Base-by-base conservation (phyloP, 2,888 invertebrate species). In the Pollenia labialis region DNA sequence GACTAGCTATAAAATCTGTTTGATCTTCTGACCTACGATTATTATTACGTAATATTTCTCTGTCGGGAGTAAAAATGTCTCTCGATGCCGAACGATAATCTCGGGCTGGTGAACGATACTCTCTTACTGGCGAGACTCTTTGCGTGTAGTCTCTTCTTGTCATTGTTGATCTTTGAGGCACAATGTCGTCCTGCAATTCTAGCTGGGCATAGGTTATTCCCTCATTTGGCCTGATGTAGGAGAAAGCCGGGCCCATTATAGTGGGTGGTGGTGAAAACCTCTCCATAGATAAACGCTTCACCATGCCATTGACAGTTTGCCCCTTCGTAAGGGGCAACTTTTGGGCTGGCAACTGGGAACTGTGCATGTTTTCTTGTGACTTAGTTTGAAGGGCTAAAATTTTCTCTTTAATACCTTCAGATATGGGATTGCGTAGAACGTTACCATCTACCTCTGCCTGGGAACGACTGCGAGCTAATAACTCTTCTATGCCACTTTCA, bases 141-240 rank as follows among this genome's bases (percentile, higher is more conserved):
- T 64, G 69, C 10, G 50, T 2, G 44, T 69, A 71, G 64, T 81
- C 56, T 80, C 74, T 52, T 88, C 85, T 76, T 42, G 87, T 52
- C 69, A 85, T 10, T 11, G 87, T 54, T 14, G 62, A n/a, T 52
- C 81, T 62, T 68, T 76, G 74, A 48, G 86, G 46, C 54, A 69
- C 4, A 23, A 54, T 83, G 62, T 91, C 92, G 10, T 92, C 91
- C 64, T 89, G 90, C 60, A 89, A 81, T 54, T 92, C 92, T 4
- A 97, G 96, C 92, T 97, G 96, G 9, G 97, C 97, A 91, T 97
- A 97, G 68, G 97, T 96, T 40, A 97, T 95, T 88, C 95, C 94
- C 90, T 94, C 94, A 89, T 95, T 94, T 85, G 95, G 94, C 89
- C 90, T 94, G 94, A 96, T 96, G 90, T 97, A 97, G 0, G 97